Evolutionary conservation across 2,888 invertebrate genomes (phyloP).

Genomic region (Nephrotoma guestfalica): DNA sequence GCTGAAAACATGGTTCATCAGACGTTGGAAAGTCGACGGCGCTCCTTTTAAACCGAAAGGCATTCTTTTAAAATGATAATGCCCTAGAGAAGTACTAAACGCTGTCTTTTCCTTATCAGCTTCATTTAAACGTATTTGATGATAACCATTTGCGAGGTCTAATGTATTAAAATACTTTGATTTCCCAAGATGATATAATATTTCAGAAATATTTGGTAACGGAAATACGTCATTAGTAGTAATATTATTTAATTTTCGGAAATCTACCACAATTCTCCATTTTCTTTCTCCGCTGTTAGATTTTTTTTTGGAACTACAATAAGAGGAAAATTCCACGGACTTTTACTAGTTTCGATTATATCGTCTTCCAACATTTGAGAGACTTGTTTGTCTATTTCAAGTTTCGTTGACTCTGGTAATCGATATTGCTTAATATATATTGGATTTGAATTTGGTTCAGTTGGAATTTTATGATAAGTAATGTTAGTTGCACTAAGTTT

Average conservation of each 20-base stretch:
- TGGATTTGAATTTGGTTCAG: too few species aligned
- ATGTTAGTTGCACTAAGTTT: too few species aligned
- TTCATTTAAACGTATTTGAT: not conserved
- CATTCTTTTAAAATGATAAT: constrained; percentile 15
- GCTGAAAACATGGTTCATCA: constrained; percentile 19
- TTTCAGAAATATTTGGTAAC: not conserved
- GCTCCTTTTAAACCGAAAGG: constrained; percentile 18
- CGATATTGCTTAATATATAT: too few species aligned
- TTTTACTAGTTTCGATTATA: not conserved
- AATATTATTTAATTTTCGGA: not conserved
- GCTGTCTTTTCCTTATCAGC: not conserved
- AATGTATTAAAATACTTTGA: too few species aligned
- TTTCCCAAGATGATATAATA: not conserved
- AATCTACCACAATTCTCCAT: too few species aligned
- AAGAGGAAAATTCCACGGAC: not conserved
- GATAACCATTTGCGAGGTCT: not conserved
- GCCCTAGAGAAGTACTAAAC: constrained; percentile 10
- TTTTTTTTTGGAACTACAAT: not conserved
- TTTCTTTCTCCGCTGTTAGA: not conserved
- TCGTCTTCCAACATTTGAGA: not conserved
- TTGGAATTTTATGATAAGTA: too few species aligned
- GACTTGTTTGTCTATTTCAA: not conserved
- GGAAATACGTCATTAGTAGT: not conserved
- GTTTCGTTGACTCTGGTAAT: too few species aligned
- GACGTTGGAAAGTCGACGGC: constrained; percentile 17